Percentiles rank a stretch among this genome's conserved stretches.
These are phyloP conservation scores for Chalcosyrphus nemorum DNA, from an alignment of 2,888 invertebrate genomes.

Conservation along the genomic window DNA sequence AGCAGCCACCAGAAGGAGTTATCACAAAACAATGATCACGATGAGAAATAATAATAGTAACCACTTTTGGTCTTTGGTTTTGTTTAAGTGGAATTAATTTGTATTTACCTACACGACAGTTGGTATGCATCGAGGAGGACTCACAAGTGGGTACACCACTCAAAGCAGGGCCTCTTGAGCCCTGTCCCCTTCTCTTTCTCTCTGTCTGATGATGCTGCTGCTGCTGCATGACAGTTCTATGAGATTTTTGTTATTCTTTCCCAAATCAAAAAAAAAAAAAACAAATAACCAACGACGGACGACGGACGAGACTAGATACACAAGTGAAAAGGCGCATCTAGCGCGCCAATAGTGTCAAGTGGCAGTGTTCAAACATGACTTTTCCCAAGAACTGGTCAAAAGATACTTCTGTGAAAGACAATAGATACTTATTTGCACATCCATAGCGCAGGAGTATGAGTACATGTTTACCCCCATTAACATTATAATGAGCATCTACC, in stretches of 20 bases:
- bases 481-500: constrained; percentile 43
- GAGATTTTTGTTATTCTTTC: constrained; percentile 70
- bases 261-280: constrained; percentile 71
- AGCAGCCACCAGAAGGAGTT: constrained; percentile 70
- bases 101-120: constrained; percentile 71
- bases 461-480: constrained; percentile 28
- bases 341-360: constrained; percentile 69
- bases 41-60: constrained; percentile 73
- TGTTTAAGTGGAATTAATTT: constrained; percentile 73
- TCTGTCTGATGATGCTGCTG: constrained; percentile 32
- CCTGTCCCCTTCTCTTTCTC: too few species aligned
- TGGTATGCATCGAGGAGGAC: constrained; percentile 39
- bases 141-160: constrained; percentile 56
- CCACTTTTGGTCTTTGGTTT: constrained; percentile 70
- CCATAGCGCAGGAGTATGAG: not conserved
- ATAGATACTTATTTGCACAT: constrained; percentile 71
- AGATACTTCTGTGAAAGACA: constrained; percentile 62
- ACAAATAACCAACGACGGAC: constrained; percentile 48
- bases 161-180: constrained; percentile 51
- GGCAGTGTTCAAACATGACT: constrained; percentile 69
- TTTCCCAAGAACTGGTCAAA: constrained; percentile 58
- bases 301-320: too few species aligned
- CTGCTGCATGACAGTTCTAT: constrained; percentile 55
- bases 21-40: constrained; percentile 68
- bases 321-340: constrained; percentile 35